Evolutionary conservation across 1,140 invertebrate species (phyloP).

Genomic region (Belonocnema kinseyi): DNA sequence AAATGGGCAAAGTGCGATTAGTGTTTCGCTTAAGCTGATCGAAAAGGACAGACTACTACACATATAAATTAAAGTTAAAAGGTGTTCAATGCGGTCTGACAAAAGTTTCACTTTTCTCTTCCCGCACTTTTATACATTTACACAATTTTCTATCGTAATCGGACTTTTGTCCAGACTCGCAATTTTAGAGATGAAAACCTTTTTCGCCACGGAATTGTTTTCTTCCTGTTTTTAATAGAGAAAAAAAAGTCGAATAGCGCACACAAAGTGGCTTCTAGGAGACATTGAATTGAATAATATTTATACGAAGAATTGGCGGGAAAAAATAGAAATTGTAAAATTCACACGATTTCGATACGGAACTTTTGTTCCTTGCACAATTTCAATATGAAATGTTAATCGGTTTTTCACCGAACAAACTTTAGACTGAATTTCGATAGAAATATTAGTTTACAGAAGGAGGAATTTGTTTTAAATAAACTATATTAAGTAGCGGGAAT

Average conservation of each 20-base stretch:
- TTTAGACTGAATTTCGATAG: slow-evolving; percentile 9
- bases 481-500: neutral
- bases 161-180: slow-evolving; percentile 56
- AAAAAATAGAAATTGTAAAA: slow-evolving; percentile 16
- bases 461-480: neutral
- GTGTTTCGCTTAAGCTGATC: slow-evolving; percentile 33
- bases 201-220: slow-evolving; percentile 28
- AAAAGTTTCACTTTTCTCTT: slow-evolving; percentile 51
- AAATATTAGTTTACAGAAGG: neutral
- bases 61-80: slow-evolving; percentile 27
- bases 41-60: slow-evolving; percentile 35
- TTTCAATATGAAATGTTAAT: neutral
- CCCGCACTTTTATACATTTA: slow-evolving; percentile 68
- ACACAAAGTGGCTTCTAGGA: slow-evolving; percentile 16
- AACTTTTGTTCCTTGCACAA: slow-evolving; percentile 18
- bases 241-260: slow-evolving; percentile 1
- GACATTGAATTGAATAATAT: slow-evolving; percentile 20
- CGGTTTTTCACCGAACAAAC: slow-evolving; percentile 5
- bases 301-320: neutral
- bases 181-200: slow-evolving; percentile 1
- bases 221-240: neutral
- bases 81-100: slow-evolving; percentile 42
- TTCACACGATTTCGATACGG: slow-evolving; percentile 5
- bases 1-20: slow-evolving; percentile 6
- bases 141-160: slow-evolving; percentile 59